Evolutionary conservation across 1,140 invertebrate genomes (phyloP).

Genomic region (Nymphalis io): DNA sequence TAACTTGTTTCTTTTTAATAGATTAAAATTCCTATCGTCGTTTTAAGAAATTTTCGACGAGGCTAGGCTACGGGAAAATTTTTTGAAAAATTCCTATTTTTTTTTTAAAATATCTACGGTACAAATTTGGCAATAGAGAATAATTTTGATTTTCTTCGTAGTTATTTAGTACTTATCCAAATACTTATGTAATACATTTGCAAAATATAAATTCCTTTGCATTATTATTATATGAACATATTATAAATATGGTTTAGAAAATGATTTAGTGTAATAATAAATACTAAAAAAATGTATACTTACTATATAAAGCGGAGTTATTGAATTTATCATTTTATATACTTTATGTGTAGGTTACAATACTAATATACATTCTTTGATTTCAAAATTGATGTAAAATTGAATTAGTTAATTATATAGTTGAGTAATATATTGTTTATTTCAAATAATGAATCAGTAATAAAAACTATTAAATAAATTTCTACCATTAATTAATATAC

Average conservation of each 20-base stretch:
- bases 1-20: conserved; percentile 55
- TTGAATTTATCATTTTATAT: conserved; percentile 11
- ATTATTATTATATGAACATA: conserved; percentile 51
- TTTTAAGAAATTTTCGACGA: conserved; percentile 48
- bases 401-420: not conserved
- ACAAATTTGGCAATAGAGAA: conserved; percentile 71
- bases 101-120: conserved; percentile 55
- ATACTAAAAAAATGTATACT: not conserved
- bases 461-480: conserved; percentile 31
- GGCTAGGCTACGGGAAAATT: conserved; percentile 60
- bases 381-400: not conserved
- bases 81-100: conserved; percentile 62
- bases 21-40: conserved; percentile 56
- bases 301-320: conserved; percentile 16
- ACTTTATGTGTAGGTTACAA: not conserved
- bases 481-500: conserved; percentile 23
- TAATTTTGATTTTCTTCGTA: conserved; percentile 61
- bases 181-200: conserved; percentile 35
- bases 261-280: conserved; percentile 9
- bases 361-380: not conserved
- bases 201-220: conserved; percentile 68
- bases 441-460: conserved; percentile 26
- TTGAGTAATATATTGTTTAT: conserved; percentile 5
- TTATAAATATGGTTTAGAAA: conserved; percentile 19
- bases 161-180: conserved; percentile 43